Base-by-base conservation (phyloP, 2,113 vertebrate genomes). In the Chloroceryle aenea region DNA sequence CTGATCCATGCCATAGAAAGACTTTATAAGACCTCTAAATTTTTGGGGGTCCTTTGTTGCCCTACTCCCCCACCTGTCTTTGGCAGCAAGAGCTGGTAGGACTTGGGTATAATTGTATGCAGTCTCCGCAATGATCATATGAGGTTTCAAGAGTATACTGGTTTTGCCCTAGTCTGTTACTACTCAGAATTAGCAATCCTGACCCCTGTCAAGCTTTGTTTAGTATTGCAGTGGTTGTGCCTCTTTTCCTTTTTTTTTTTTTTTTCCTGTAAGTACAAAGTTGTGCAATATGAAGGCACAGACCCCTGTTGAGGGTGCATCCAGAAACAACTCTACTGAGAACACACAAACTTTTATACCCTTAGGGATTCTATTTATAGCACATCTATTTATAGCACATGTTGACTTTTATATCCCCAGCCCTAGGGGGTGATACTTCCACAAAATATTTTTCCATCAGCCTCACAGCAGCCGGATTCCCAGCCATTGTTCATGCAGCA, bases 181-280 rank as follows among this genome's bases (percentile, higher is more conserved):
- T 27, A 32, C 27, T 42, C n/a, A 62, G 23, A 73, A 50, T 2
- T 2, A 89, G 19, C 14, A 88, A 26, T 55, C 11, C 45, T 34
- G 72, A 40, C 12, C 4, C 8, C 2, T 47, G 12, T 26, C 42
- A 0, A 0, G 4, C 14, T 76, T 5, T 32, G 25, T 36, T 83
- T 83, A 29, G 45, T 66, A 55, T 36, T 0, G 0, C 9, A 19
- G 10, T 23, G 11, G 3, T 40, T 42, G 36, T 38, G 72, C 8
- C 25, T 36, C 9, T 64, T 59, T 77, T 73, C 17, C 20, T 32
- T 19, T 7, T 29, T 27, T 52, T 52, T 9, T 27, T 27, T 52
- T 52, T 27, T 15, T 52, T 52, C 27, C 50, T 52, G 12, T 52
- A 52, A 52, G 50, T 25, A 52, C 26, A 52, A 52, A 52, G 10